Percentiles rank a stretch among this genome's conserved stretches.
phyloP scores from a whole-genome alignment of 1,140 invertebrate species.

The Drusus annulatus region DNA sequence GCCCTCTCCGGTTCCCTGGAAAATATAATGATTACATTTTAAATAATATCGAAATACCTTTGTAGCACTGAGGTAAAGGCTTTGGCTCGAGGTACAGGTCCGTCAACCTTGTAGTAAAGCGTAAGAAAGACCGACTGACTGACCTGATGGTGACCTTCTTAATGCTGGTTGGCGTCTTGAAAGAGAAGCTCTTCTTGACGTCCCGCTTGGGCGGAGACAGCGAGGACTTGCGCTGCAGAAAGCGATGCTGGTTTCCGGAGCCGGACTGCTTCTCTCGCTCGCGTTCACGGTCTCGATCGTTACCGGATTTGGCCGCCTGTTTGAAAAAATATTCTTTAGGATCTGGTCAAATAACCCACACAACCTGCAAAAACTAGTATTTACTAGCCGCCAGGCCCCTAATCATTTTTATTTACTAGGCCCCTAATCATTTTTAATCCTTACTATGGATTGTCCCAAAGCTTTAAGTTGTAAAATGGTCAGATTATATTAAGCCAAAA shows the following conservation, averaged over 20 bases:
- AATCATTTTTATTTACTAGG: too few relatives aligned
- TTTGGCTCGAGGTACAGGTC: too few relatives aligned
- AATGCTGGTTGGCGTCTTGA: slow-evolving; percentile 9
- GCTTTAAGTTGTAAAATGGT: too few relatives aligned
- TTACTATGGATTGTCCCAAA: too few relatives aligned
- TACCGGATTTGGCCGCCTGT: slow-evolving; percentile 11
- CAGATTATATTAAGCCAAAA: too few relatives aligned
- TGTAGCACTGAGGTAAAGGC: too few relatives aligned
- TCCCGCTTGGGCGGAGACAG: neutral
- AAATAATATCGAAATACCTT: too few relatives aligned
- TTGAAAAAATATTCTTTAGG: neutral
- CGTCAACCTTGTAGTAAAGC: too few relatives aligned
- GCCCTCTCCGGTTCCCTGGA: slow-evolving; percentile 4
- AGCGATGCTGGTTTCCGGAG: slow-evolving; percentile 1
- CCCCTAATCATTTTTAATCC: too few relatives aligned
- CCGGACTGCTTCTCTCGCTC: neutral
- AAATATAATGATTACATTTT: neutral
- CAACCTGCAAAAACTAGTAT: too few relatives aligned
- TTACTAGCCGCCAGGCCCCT: too few relatives aligned
- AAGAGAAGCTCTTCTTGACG: neutral
- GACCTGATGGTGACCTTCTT: slow-evolving; percentile 15
- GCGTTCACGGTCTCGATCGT: neutral
- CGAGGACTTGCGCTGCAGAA: slow-evolving; percentile 28
- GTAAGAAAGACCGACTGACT: neutral
- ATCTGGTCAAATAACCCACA: too few relatives aligned